These are phyloP conservation scores for Cremastinae sp. DNA, from an alignment of 2,888 invertebrate species.

Conservation along the genomic window DNA sequence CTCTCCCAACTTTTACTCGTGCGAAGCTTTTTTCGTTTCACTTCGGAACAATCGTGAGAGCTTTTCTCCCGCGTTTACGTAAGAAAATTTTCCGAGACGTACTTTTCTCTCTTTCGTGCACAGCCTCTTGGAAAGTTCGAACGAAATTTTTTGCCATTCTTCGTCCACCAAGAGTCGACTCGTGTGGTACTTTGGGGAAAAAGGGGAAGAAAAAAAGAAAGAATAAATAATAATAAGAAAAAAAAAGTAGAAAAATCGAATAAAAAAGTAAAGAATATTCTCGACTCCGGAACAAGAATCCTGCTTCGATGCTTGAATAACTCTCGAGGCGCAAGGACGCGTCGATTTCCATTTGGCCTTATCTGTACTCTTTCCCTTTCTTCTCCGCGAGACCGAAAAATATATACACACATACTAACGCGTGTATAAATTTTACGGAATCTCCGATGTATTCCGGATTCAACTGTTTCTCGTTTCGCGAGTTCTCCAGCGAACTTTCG, in stretches of 20 bases:
- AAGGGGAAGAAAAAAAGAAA: too few species aligned
- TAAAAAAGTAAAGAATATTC: conserved; percentile 42
- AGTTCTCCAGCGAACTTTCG: conserved; percentile 61
- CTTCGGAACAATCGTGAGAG: conserved; percentile 16
- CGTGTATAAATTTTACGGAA: conserved; percentile 17
- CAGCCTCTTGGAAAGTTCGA: conserved; percentile 46
- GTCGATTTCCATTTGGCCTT: conserved; percentile 70
- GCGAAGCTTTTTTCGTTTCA: conserved; percentile 23
- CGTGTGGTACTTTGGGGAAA: too few species aligned
- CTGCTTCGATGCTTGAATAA: conserved; percentile 43
- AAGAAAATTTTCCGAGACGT: conserved; percentile 56
- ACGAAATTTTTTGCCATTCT: conserved; percentile 50
- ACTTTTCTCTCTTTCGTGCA: conserved; percentile 31
- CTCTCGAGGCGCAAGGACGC: conserved; percentile 58
- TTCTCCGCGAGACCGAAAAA: conserved; percentile 21
- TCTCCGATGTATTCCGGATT: conserved; percentile 31
- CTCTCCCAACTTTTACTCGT: not conserved
- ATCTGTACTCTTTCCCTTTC: conserved; percentile 60
- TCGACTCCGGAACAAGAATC: conserved; percentile 30
- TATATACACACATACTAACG: conserved; percentile 1
- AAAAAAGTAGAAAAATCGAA: too few species aligned
- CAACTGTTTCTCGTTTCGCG: conserved; percentile 39
- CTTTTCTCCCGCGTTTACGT: conserved; percentile 37
- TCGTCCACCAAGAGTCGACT: too few species aligned
- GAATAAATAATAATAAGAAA: too few species aligned